Evolutionary conservation across 2,113 vertebrate genomes (phyloP), one percentile per base, ranked within the genome.

Genomic region (Brienomyrus brachyistius): DNA sequence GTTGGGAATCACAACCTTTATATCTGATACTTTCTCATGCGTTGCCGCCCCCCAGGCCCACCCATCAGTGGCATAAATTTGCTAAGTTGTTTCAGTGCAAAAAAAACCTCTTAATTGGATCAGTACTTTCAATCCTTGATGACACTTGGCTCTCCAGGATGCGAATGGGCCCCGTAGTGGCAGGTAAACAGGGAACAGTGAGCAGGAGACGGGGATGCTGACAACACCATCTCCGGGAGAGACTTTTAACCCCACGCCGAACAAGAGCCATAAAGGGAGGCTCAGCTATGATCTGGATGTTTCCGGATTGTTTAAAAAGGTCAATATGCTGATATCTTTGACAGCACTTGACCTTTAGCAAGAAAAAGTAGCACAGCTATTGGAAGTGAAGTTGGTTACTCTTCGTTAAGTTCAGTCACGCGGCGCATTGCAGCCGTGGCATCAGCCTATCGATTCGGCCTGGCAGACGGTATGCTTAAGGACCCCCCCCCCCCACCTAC

Each of bases 321-420:
- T 96, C 95, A 96, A 91, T 91, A 93, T 93, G 94, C 93, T 95
- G 95, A 93, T 96, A 94, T 96, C 95, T 96, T 91, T 94, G 94
- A 96, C 95, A 94, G 93, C 92, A 92, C 94, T 94, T 96, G 95
- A 94, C 95, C 96, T 96, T 95, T 93, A 95, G 92, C 88, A 91
- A 89, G 89, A 92, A 94, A 92, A 92, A 92, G 91, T 89, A 91
- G 91, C 91, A 87, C 91, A 89, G 59, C 89, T 70, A 93, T 94
- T 93, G 91, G 95, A 95, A 95, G 94, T 90, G 92, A 93, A 96
- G 94, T 92, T 93, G 91, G 88, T 85, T 62, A 62, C 87, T 15
- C 47, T 89, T 82, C 70, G 91, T 92, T 92, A 92, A 92, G 90
- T 90, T 87, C 82, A 92, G 94, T 91, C 90, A 91, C 84, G 62